These are phyloP conservation scores for Drosophila ustulata DNA, from an alignment of 2,888 invertebrate species.

Conservation along the genomic window DNA sequence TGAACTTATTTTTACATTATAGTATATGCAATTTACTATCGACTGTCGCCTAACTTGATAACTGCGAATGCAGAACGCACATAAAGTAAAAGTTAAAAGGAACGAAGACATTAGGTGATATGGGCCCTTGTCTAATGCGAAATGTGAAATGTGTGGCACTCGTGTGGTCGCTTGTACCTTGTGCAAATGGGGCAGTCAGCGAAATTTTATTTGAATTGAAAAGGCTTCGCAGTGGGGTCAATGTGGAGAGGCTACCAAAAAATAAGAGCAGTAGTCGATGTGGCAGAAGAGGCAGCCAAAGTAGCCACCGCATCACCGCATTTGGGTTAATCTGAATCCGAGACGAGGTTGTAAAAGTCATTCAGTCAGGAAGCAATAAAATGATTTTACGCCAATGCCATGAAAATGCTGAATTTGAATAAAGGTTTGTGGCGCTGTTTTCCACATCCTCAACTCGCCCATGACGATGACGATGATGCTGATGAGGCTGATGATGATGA, in stretches of 20 bases:
- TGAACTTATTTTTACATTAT: too few relatives aligned
- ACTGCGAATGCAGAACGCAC: neutral
- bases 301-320: constrained; percentile 46
- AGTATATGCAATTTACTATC: too few relatives aligned
- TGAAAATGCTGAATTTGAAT: constrained; percentile 80
- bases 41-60: neutral
- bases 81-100: neutral
- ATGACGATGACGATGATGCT: constrained; percentile 8
- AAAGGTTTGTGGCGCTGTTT: constrained; percentile 68
- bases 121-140: constrained; percentile 34
- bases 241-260: constrained; percentile 11
- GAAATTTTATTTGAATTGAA: constrained; percentile 66
- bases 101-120: constrained; percentile 33
- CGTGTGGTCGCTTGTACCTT: constrained; percentile 35
- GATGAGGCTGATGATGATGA: neutral
- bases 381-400: constrained; percentile 79
- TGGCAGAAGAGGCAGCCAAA: constrained; percentile 23
- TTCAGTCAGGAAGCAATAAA: constrained; percentile 79
- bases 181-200: constrained; percentile 62
- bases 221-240: constrained; percentile 33
- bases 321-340: constrained; percentile 75
- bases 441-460: constrained; percentile 41
- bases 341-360: constrained; percentile 76
- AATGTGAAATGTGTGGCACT: constrained; percentile 22
- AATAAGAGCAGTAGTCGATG: constrained; percentile 24